phyloP scores from a whole-genome alignment of 2,888 invertebrate genomes.

The Lepidonotus clava region DNA sequence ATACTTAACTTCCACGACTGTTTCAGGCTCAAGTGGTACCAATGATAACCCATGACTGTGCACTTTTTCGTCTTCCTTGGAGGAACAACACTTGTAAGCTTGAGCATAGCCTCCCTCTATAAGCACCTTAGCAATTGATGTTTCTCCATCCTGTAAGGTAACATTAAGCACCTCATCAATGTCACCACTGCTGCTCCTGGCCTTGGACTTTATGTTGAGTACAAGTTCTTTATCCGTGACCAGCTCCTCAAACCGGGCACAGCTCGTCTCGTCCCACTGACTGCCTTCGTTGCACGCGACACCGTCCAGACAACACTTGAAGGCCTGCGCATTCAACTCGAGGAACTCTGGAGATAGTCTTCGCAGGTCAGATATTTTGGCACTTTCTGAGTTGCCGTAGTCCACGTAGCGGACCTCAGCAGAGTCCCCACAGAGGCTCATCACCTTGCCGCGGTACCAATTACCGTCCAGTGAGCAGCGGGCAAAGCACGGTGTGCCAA shows the following conservation, averaged over 20 bases:
- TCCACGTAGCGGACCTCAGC: slow-evolving; percentile 70
- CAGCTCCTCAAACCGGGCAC: slow-evolving; percentile 50
- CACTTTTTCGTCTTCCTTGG: not conserved
- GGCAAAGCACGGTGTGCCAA: slow-evolving; percentile 69
- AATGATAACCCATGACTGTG: not conserved
- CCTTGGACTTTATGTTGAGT: not conserved
- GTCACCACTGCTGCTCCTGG: not conserved
- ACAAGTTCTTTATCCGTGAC: slow-evolving; percentile 40
- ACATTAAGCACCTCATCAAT: not conserved
- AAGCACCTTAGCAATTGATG: not conserved
- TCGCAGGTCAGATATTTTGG: slow-evolving; percentile 62
- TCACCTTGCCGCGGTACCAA: slow-evolving; percentile 72
- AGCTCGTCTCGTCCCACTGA: slow-evolving; percentile 32
- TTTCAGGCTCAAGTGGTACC: not conserved
- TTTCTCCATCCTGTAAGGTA: not conserved
- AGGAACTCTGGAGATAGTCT: slow-evolving; percentile 66
- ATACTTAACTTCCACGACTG: not conserved
- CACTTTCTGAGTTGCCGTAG: slow-evolving; percentile 75
- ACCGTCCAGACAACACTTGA: slow-evolving; percentile 68
- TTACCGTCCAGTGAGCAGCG: slow-evolving; percentile 71
- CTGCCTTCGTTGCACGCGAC: slow-evolving; percentile 70
- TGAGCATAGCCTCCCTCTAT: slow-evolving; percentile 37
- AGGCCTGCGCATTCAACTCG: slow-evolving; percentile 66
- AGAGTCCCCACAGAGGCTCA: slow-evolving; percentile 53
- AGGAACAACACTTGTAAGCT: not conserved